Evolutionary conservation across 2,113 vertebrate species (phyloP).

Genomic region (Phyllostomus hastatus): DNA sequence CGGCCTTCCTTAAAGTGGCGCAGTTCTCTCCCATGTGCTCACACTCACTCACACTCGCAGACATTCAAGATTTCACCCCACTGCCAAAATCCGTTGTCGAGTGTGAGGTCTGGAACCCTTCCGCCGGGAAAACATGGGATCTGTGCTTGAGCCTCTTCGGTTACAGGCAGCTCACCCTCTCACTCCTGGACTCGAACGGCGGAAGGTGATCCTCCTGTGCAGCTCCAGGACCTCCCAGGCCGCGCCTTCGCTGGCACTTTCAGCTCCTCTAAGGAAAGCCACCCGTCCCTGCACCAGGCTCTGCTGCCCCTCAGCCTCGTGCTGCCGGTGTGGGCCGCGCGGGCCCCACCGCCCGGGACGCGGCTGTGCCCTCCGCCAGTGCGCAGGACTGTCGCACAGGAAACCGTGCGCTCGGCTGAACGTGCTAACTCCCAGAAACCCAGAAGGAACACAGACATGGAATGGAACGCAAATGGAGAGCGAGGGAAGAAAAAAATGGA

Average conservation of each 20-base stretch:
- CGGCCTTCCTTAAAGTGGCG: not conserved
- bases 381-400: not conserved
- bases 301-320: fast-evolving
- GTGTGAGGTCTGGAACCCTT: not conserved
- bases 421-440: not conserved
- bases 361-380: not conserved
- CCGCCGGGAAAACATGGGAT: not conserved
- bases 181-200: not conserved
- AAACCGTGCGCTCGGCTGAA: not conserved
- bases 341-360: no score
- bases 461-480: not conserved
- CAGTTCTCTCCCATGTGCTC: not conserved
- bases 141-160: not conserved
- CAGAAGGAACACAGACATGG: not conserved
- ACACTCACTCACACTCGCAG: not conserved
- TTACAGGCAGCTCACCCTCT: not conserved
- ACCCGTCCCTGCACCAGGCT: fast-evolving
- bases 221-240: no score
- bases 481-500: not conserved
- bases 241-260: no score
- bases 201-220: not conserved
- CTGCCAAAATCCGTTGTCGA: no score
- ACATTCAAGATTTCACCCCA: not conserved
- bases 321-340: no score
- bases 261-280: not conserved